These are phyloP conservation scores for Amiota communis DNA, from an alignment of 2,888 invertebrate genomes.

Conservation along the genomic window DNA sequence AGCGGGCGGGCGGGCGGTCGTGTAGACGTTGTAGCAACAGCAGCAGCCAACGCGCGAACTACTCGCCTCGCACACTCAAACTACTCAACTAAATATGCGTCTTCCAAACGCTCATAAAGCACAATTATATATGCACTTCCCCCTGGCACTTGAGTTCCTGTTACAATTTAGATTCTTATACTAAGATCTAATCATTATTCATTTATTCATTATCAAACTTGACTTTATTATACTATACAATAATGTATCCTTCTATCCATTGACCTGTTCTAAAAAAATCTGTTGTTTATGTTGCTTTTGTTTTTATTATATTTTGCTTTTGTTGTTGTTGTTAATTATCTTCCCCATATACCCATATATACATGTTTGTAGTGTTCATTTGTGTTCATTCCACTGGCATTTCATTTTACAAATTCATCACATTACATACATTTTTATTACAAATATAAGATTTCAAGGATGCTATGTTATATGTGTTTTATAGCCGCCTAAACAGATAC, in stretches of 20 bases:
- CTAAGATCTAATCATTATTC: background rate
- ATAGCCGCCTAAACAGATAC: too few relatives aligned
- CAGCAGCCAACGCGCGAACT: background rate
- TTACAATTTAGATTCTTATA: background rate
- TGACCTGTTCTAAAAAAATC: background rate
- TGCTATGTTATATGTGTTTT: background rate
- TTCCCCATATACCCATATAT: background rate
- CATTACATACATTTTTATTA: slow-evolving; percentile 9
- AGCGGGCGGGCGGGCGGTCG: too few relatives aligned
- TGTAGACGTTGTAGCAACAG: background rate
- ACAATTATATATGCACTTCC: background rate
- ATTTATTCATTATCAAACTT: background rate
- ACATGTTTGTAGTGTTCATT: too few relatives aligned
- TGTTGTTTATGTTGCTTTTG: slow-evolving; percentile 9
- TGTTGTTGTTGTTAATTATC: background rate
- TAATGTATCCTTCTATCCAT: background rate
- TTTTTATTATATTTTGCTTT: background rate
- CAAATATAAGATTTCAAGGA: slow-evolving; percentile 9
- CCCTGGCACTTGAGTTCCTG: slow-evolving; percentile 19
- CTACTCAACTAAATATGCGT: background rate
- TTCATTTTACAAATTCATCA: slow-evolving; percentile 14
- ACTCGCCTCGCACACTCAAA: background rate
- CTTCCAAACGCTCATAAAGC: background rate
- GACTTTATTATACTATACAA: background rate
- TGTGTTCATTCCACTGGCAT: slow-evolving; percentile 19